Evolutionary conservation across 2,888 invertebrate species (phyloP), one percentile per base, ranked within the genome.

Genomic region (Sinotaia quadrata): DNA sequence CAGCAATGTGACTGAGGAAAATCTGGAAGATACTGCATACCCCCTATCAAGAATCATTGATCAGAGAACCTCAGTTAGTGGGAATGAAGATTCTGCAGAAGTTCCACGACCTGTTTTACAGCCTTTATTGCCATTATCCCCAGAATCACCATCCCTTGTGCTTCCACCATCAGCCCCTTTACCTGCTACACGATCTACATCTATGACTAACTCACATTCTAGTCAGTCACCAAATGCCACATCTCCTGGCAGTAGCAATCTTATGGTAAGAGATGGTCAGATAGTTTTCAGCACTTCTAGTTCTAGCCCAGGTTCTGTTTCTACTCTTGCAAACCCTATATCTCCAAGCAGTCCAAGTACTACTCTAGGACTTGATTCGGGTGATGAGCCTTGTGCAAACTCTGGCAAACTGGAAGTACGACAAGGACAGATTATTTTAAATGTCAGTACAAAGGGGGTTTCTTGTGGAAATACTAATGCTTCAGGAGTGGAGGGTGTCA

Each of bases 401-500:
- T 76, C 72, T 52, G 76, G 80, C 21, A 75, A 78, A 54, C 61
- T 80, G 52, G 78, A 75, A 49, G 79, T 80, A 8, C 75, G 73
- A 63, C 79, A 78, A 31, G 79, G 79, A 57, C 76, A 79, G 59
- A 79, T 80, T 62, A 68, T 80, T 21, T 74, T 79, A 37, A 79
- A 75, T 51, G 29, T 60, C n/a, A 36, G 33, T 18, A 34, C 47
- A 15, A 44, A 24, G 0, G 44, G n/a, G 15, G 18, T 34, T 36
- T n/a, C 27, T 4, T 56, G 15, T 15, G 65, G 47, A n/a, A 34
- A 12, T 21, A 31, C 41, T 24, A 37, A 21, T 34, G 51, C 21
- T 33, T 57, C 58, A 36, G 49, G 56, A 57, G 56, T n/a, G 18
- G 57, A 18, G n/a, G n/a, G n/a, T 31, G 47, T 31, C 36, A 47